Evolutionary conservation across 2,888 invertebrate genomes (phyloP).

Genomic region (Rhamphomyia laevipes): DNA sequence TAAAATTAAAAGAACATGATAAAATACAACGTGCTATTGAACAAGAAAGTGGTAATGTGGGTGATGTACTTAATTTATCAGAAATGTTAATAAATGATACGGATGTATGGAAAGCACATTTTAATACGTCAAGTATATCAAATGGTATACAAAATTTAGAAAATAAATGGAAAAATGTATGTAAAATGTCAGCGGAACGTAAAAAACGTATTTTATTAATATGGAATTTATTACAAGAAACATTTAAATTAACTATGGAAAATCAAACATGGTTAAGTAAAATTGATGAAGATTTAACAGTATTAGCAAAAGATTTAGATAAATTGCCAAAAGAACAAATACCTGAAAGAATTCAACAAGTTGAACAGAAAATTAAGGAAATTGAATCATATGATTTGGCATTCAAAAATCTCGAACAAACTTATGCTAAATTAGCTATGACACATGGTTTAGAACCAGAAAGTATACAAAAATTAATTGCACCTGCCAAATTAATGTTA

Average conservation of each 20-base stretch:
- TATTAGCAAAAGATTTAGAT: constrained; percentile 47
- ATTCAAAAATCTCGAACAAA: constrained; percentile 53
- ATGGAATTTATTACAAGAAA: constrained; percentile 49
- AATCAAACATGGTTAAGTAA: constrained; percentile 50
- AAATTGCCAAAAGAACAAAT: constrained; percentile 45
- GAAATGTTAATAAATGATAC: constrained; percentile 65
- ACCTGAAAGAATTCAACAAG: constrained; percentile 43
- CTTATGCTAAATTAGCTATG: constrained; percentile 55
- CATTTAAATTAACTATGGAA: constrained; percentile 43
- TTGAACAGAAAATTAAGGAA: constrained; percentile 44
- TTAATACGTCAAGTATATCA: constrained; percentile 55
- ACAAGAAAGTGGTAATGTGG: constrained; percentile 62
- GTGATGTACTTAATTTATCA: constrained; percentile 66
- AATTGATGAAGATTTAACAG: constrained; percentile 49
- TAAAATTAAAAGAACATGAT: constrained; percentile 58
- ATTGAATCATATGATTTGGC: constrained; percentile 44
- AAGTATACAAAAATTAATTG: constrained; percentile 50
- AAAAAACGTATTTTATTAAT: constrained; percentile 52
- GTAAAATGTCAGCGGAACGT: constrained; percentile 57
- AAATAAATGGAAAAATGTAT: constrained; percentile 67
- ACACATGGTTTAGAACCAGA: constrained; percentile 57
- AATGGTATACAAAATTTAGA: constrained; percentile 59
- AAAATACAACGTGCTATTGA: constrained; percentile 63
- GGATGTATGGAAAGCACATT: constrained; percentile 57
- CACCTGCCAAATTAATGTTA: constrained; percentile 45